A percentile compares a stretch with the other conserved stretches of the same genome.
Evolutionary conservation across 2,113 vertebrate species (phyloP).

Genomic region (Australoheros scitulus): DNA sequence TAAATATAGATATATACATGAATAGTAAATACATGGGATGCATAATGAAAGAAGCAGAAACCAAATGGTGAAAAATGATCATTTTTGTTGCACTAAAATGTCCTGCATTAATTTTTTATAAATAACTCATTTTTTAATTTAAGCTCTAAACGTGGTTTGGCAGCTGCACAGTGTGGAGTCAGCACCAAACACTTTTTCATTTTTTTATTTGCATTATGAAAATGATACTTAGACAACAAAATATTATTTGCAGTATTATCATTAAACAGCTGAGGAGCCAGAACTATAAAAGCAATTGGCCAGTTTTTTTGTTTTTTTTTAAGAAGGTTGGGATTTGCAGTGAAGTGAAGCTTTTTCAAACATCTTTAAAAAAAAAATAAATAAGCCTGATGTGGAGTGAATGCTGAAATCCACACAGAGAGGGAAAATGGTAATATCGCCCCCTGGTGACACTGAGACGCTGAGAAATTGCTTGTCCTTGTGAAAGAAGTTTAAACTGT

Average conservation of each 20-base stretch:
- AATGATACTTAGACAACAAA: slow-evolving; percentile 5
- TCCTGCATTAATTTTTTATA: slow-evolving; percentile 3
- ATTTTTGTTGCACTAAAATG: neutral
- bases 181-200: neutral
- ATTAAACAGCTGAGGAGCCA: neutral
- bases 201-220: neutral
- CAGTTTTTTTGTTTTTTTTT: slow-evolving; percentile 6
- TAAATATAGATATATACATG: neutral
- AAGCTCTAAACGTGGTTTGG: neutral
- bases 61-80: neutral
- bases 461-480: neutral
- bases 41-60: neutral
- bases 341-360: slow-evolving; percentile 10
- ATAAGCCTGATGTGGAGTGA: slow-evolving; percentile 5
- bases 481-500: neutral
- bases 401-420: slow-evolving; percentile 2
- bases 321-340: slow-evolving; percentile 17
- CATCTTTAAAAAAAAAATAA: neutral
- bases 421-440: slow-evolving; percentile 61
- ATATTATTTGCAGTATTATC: slow-evolving; percentile 5
- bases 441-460: slow-evolving; percentile 58
- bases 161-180: slow-evolving; percentile 21
- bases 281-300: neutral
- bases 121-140: neutral
- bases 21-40: neutral